phyloP scores from a whole-genome alignment of 2,888 invertebrate species.

The Drosophila nr. fundita region DNA sequence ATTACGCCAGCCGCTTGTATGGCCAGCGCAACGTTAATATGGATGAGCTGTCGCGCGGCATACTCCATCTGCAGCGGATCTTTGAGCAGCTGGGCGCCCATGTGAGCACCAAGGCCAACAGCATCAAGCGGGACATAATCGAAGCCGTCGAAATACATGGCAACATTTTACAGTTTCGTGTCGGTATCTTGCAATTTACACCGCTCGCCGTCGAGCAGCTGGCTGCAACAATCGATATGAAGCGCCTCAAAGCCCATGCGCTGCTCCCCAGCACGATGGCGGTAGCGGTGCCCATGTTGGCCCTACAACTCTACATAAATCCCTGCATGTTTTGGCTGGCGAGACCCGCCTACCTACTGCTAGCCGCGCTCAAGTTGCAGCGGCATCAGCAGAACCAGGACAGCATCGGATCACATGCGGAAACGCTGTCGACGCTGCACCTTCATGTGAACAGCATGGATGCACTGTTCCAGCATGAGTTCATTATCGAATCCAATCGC shows the following conservation, averaged over 20 bases:
- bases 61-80: constrained; percentile 76
- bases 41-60: constrained; percentile 77
- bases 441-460: constrained; percentile 80
- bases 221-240: constrained; percentile 83
- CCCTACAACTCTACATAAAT: constrained; percentile 91
- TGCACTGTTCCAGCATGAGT: constrained; percentile 88
- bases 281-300: constrained; percentile 89
- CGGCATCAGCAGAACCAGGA: constrained; percentile 50
- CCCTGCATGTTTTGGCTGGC: constrained; percentile 90
- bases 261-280: constrained; percentile 89
- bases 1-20: constrained; percentile 81
- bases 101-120: constrained; percentile 85
- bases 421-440: constrained; percentile 57
- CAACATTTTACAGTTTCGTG: constrained; percentile 81
- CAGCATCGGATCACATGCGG: constrained; percentile 20
- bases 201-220: constrained; percentile 78
- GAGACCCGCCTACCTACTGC: constrained; percentile 87
- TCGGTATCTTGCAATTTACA: constrained; percentile 73
- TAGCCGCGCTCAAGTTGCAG: constrained; percentile 83
- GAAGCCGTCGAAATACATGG: constrained; percentile 87
- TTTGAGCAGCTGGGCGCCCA: constrained; percentile 85
- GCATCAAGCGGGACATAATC: constrained; percentile 86
- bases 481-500: constrained; percentile 87
- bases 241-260: constrained; percentile 86
- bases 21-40: constrained; percentile 72